Conservation (phyloP, 2,888 invertebrate genomes). For the Onthophagus sagittarius region DNA sequence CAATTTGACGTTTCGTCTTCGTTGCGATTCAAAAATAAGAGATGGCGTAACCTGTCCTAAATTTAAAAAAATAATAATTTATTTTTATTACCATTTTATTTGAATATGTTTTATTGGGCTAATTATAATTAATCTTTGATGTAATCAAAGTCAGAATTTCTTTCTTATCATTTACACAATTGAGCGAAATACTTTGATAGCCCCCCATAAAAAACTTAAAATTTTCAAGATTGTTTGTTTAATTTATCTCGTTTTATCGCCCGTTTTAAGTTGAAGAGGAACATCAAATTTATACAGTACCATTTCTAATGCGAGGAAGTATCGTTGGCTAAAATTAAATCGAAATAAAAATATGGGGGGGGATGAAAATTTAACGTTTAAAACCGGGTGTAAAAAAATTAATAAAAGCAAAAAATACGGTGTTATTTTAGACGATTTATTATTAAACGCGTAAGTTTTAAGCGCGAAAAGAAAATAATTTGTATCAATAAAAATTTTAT, state of each 20-base stretch:
- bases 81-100: no score
- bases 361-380: neutral
- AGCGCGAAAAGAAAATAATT: neutral
- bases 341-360: neutral
- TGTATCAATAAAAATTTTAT: slow-evolving; percentile 2
- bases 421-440: neutral
- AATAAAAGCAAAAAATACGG: neutral
- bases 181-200: neutral
- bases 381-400: neutral
- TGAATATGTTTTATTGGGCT: no score
- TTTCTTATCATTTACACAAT: neutral
- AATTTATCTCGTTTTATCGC: neutral
- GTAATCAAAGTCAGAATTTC: no score
- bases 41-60: no score
- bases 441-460: neutral
- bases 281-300: neutral
- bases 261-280: neutral
- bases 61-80: no score
- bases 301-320: no score
- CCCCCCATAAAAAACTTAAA: neutral
- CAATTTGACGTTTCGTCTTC: no score
- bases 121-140: no score
- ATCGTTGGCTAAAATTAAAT: no score
- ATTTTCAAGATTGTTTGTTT: neutral
- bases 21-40: no score